Base-by-base conservation (phyloP, 2,113 vertebrate species). In the Synodontis membranacea region DNA sequence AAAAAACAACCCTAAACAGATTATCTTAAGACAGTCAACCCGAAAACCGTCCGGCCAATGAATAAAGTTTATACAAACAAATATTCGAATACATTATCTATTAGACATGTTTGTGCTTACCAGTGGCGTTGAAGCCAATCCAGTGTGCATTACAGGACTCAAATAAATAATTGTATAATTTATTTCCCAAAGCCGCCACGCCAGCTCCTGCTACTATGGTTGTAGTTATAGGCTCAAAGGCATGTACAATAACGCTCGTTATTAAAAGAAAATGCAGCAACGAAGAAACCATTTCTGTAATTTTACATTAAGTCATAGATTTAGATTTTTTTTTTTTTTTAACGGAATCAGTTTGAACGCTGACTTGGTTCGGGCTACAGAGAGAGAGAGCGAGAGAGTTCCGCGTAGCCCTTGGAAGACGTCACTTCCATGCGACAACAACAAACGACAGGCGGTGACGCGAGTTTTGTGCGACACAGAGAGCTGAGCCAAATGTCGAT, bases 201-300 rank as follows among this genome's bases (percentile, higher is more conserved):
- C 90, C 85, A 4, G 88, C 1, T 4, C 92, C 92, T 0, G 92
- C 0, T 0, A 91, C 31, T 4, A 93, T 7, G 0, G 92, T 87
- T 28, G 92, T 91, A 46, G 93, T 92, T 46, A 95, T 0, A 1
- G 94, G 94, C 17, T 95, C 94, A 46, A 95, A 91, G 2, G 93
- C 80, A 66, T 88, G 78, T 0, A 93, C 93, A 10, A 88, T 64
- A 58, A 89, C 75, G 8, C 83, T 1, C 4, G 76, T n/a, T 0
- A 91, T 58, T 15, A 66, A 34, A 0, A 91, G n/a, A 1, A 85
- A 88, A 1, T 91, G 15, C 9, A 91, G 15, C 34, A 93, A 39
- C 54, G 0, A 82, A 6, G 80, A 21, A 0, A 68, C 89, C 28
- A 48, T 21, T 5, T 19, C 25, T 86, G 89, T 94, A 94, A 95